Base-by-base conservation (phyloP, 2,888 invertebrate genomes). In the Phorcus lineatus region DNA sequence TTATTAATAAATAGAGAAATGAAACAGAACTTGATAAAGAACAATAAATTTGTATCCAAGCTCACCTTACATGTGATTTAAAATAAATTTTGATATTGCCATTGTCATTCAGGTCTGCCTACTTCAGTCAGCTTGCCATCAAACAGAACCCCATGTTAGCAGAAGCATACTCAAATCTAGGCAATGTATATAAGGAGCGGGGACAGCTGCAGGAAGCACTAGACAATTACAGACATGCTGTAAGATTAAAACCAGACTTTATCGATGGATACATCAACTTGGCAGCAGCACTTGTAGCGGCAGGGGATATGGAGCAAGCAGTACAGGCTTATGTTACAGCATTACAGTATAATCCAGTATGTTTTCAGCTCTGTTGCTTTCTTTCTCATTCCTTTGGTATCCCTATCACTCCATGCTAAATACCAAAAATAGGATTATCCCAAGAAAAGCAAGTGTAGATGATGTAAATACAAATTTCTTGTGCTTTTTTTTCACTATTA, bases 271-370 rank as follows among this genome's bases (percentile, higher is more conserved):
- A 99, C 94, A 99, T 99, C 90, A 99, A 99, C 94, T 94, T 99
- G 90, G 99, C 99, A 0, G 99, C 99, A 31, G 99, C 99, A 0
- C 94, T 99, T 17, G 99, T 99, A 67, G 98, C 99, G 85, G 98
- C 99, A 19, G 98, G 99, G 7, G 99, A 99, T 92, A 98, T 99
- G 97, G 99, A 99, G 94, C 98, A 98, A 92, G 99, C 99, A 4
- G 99, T 99, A 24, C 98, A 98, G 94, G 99, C 99, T 52, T 99
- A 99, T 93, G 97, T 99, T 83, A 99, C 98, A 77, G 99, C 99
- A 78, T 94, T 99, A 87, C 99, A 99, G 94, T 99, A 99, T 94
- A 99, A 99, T 94, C 98, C 99, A 88, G 99, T 99, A 94, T 94
- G 95, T 94, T 22, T 17, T 22, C 0, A 24, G 11, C 24, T 57